phyloP scores from a whole-genome alignment of 2,113 vertebrate species.

The Glareola pratincola region DNA sequence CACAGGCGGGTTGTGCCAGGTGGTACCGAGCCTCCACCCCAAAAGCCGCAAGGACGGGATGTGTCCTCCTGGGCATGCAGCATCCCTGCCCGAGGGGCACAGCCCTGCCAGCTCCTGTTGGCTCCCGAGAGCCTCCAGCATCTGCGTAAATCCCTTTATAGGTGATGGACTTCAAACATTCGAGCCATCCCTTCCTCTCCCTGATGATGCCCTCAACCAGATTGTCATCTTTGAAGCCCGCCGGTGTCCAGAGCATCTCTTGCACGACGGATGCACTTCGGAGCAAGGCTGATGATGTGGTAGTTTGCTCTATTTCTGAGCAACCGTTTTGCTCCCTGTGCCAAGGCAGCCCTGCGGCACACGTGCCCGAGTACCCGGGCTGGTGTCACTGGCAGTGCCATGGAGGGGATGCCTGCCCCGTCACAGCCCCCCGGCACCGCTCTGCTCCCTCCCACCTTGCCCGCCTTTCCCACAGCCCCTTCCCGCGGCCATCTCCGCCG shows the following conservation, averaged over 20 bases:
- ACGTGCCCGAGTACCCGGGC: rapidly evolving
- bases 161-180: rapidly evolving
- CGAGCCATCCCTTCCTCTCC: rapidly evolving
- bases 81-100: rapidly evolving
- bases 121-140: neutral
- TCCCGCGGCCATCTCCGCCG: rapidly evolving
- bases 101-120: neutral
- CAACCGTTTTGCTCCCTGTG: rapidly evolving
- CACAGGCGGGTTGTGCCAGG: rapidly evolving
- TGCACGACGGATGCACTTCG: neutral
- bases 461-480: neutral
- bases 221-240: neutral
- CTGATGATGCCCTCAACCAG: rapidly evolving
- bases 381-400: rapidly evolving
- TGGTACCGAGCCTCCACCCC: rapidly evolving
- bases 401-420: rapidly evolving
- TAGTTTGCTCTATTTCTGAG: neutral
- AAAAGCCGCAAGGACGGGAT: neutral
- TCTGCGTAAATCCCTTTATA: neutral
- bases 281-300: neutral
- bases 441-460: neutral
- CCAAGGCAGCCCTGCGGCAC: neutral
- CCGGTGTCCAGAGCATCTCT: rapidly evolving
- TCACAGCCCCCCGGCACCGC: neutral
- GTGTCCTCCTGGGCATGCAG: neutral